Evolutionary conservation across 2,888 invertebrate genomes (phyloP), one percentile per base, ranked within the genome.

Genomic region (Bombyx huttoni): DNA sequence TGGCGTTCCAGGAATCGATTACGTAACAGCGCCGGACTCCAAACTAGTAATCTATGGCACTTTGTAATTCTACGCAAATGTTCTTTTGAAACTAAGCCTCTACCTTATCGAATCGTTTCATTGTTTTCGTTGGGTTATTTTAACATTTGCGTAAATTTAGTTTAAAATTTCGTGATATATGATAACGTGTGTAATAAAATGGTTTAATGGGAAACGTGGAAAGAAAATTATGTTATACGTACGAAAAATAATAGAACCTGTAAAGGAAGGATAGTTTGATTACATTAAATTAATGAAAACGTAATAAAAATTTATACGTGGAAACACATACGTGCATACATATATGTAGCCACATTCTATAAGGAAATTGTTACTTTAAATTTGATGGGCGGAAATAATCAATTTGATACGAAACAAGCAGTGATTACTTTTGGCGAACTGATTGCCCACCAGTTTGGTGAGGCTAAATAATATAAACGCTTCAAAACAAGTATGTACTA

Each of bases 401-500:
- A n/a, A 48, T 48, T 48, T 48, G 24, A 48, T 48, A 12, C 48
- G 24, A 48, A 48, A n/a, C 33, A 24, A 48, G 48, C 14, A 14
- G 48, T 40, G 40, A 40, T 40, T 40, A 40, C 40, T 40, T 40
- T 40, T 59, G 60, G 59, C 63, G 61, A 70, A 67, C 65, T 70
- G 66, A 64, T 65, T 62, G 56, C 54, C 58, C 57, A 58, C 61
- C 60, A 58, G 64, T 67, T 72, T 63, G 58, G 55, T 62, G 60
- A 65, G 59, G 55, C 65, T 40, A 12, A 10, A 10, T 40, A 40
- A 40, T 40, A 40, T 12, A 12, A 40, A 40, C 12, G 12, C 12
- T 8, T 40, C 12, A 10, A 7, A 3, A 40, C 8, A 8, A 1
- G 40, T 7, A 3, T 40, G 0, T 10, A 40, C 40, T 3, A 40